Conservation (phyloP, 2,113 vertebrate genomes). For the Chinchilla lanigera region DNA sequence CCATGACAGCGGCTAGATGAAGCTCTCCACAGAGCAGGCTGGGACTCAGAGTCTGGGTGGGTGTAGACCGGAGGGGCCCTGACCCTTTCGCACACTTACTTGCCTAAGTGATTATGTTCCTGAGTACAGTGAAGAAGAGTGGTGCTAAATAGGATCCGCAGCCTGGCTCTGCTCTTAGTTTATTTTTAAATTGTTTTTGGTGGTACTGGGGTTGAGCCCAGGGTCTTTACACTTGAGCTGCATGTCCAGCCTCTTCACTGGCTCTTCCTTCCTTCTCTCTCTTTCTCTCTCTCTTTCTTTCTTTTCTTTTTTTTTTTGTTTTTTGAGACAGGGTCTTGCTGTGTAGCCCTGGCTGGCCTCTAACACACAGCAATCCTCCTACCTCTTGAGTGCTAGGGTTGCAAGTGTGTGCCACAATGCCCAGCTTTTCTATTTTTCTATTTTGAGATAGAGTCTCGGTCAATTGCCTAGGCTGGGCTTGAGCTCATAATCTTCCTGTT, state of each 20-base stretch:
- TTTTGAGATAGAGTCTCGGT: not conserved
- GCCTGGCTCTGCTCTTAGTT: not conserved
- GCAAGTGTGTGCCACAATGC: not conserved
- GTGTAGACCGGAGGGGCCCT: not conserved
- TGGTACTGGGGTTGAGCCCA: not conserved
- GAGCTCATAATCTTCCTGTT: not conserved
- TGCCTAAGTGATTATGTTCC: not conserved
- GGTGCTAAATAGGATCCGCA: not conserved
- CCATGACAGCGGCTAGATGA: not conserved
- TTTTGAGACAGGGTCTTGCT: not conserved
- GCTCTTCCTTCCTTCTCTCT: not conserved
- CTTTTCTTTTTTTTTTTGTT: not conserved
- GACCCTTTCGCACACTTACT: not conserved
- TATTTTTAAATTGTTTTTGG: not conserved
- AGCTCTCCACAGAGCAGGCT: not conserved
- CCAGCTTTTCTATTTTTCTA: not conserved
- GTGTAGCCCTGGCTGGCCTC: not conserved
- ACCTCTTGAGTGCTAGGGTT: not conserved
- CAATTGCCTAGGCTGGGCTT: not conserved
- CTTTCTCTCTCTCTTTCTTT: not conserved
- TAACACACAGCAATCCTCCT: not conserved
- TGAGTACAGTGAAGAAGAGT: not conserved
- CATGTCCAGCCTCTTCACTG: not conserved
- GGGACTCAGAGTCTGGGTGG: not conserved
- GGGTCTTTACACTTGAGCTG: not conserved